phyloP scores from a whole-genome alignment of 1,140 invertebrate genomes.

The Leguminivora glycinivorella region DNA sequence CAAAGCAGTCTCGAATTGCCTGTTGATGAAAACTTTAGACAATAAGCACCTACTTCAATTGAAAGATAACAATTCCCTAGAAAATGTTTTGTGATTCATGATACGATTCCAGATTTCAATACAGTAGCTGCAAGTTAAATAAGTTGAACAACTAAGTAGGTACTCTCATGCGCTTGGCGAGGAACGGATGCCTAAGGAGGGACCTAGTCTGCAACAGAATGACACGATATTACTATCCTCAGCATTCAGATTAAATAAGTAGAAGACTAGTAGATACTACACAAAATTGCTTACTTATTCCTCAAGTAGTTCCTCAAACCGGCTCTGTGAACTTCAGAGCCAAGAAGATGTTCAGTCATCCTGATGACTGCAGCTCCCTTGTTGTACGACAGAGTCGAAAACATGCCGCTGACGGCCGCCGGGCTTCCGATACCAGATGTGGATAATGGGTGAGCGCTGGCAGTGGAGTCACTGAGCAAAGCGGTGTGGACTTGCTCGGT shows the following conservation, averaged over 20 bases:
- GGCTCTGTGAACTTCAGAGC: conserved; percentile 80
- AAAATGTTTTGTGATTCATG: no score
- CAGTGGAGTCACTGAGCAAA: conserved; percentile 82
- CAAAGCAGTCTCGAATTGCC: conserved; percentile 73
- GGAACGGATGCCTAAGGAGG: no score
- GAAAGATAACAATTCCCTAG: no score
- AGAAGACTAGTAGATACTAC: no score
- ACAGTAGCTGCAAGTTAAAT: no score
- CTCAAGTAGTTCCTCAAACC: conserved; percentile 81
- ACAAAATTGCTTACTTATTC: conserved; percentile 71
- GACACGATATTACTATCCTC: no score
- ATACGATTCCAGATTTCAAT: no score
- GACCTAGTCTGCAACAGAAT: no score
- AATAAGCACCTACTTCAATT: no score
- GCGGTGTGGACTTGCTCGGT: conserved; percentile 83
- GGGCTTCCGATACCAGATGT: conserved; percentile 73
- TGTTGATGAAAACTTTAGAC: conserved; percentile 30
- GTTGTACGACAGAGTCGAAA: conserved; percentile 81
- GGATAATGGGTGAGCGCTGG: conserved; percentile 82
- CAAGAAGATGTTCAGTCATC: conserved; percentile 88
- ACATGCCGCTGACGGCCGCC: conserved; percentile 77
- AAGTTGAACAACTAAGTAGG: no score
- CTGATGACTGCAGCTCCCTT: conserved; percentile 85
- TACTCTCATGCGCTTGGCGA: no score
- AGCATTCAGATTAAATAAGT: no score